Evolutionary conservation across 1,140 invertebrate species (phyloP).

Genomic region (Drosophila sulfurigaster): DNA sequence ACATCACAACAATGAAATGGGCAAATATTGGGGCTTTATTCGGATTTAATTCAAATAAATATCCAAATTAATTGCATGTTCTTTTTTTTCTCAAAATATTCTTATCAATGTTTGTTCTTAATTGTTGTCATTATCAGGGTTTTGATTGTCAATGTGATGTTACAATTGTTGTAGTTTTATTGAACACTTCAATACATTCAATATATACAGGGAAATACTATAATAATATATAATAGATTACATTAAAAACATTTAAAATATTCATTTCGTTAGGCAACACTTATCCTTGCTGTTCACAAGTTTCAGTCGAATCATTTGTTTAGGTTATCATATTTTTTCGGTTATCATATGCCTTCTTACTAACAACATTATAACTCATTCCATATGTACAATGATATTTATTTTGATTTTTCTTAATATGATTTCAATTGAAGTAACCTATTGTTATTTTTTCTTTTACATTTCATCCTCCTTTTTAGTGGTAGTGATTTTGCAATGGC

Average conservation of each 20-base stretch:
- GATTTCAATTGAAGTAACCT: conserved; percentile 38
- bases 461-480: conserved; percentile 64
- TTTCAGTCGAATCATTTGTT: conserved; percentile 1
- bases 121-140: conserved; percentile 33
- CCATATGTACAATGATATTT: conserved; percentile 5
- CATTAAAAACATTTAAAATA: background rate
- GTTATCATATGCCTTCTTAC: conserved; percentile 20
- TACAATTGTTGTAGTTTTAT: conserved; percentile 23
- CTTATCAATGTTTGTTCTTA: conserved; percentile 38
- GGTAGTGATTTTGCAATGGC: conserved; percentile 72
- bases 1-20: conserved; percentile 15
- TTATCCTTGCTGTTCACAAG: background rate
- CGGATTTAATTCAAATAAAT: conserved; percentile 21
- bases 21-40: conserved; percentile 17
- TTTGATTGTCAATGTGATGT: conserved; percentile 24
- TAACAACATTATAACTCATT: conserved; percentile 25
- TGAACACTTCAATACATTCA: background rate
- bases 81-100: conserved; percentile 16
- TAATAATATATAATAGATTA: background rate
- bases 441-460: conserved; percentile 31
- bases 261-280: background rate
- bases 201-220: background rate
- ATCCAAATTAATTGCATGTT: conserved; percentile 40
- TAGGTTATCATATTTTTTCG: conserved; percentile 7
- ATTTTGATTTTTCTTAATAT: conserved; percentile 15